Conservation (phyloP, 2,888 invertebrate genomes). For the Brenthis hecate region DNA sequence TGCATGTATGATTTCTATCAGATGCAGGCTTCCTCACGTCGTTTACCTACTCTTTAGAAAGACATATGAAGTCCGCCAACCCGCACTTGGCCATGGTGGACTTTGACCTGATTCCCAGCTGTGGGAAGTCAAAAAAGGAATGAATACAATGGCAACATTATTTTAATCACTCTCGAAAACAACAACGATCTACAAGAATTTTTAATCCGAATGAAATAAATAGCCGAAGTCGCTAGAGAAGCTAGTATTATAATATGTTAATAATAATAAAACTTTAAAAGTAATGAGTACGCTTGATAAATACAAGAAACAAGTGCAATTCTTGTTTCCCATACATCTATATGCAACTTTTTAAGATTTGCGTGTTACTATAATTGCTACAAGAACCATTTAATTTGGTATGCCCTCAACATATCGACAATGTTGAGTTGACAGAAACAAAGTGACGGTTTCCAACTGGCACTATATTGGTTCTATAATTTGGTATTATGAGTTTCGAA, state of each 20-base stretch:
- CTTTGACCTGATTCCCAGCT: too few relatives aligned
- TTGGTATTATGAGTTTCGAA: not conserved
- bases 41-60: too few relatives aligned
- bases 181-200: too few relatives aligned
- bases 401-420: slow-evolving; percentile 49
- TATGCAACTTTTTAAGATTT: slow-evolving; percentile 50
- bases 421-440: slow-evolving; percentile 48
- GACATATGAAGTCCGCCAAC: too few relatives aligned
- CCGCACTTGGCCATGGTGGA: too few relatives aligned
- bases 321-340: slow-evolving; percentile 24
- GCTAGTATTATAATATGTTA: not conserved
- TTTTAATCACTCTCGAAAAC: too few relatives aligned
- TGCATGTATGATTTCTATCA: too few relatives aligned
- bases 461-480: slow-evolving; percentile 39
- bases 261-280: not conserved
- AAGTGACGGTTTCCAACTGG: slow-evolving; percentile 60
- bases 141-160: too few relatives aligned
- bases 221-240: too few relatives aligned
- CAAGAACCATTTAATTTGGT: slow-evolving; percentile 64
- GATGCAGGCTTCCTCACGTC: too few relatives aligned
- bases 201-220: too few relatives aligned
- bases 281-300: not conserved
- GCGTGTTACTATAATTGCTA: slow-evolving; percentile 38
- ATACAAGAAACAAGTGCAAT: slow-evolving; percentile 15
- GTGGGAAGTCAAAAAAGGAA: too few relatives aligned